Evolutionary conservation across 2,113 vertebrate species (phyloP).

Genomic region (Thinocorus orbignyianus): DNA sequence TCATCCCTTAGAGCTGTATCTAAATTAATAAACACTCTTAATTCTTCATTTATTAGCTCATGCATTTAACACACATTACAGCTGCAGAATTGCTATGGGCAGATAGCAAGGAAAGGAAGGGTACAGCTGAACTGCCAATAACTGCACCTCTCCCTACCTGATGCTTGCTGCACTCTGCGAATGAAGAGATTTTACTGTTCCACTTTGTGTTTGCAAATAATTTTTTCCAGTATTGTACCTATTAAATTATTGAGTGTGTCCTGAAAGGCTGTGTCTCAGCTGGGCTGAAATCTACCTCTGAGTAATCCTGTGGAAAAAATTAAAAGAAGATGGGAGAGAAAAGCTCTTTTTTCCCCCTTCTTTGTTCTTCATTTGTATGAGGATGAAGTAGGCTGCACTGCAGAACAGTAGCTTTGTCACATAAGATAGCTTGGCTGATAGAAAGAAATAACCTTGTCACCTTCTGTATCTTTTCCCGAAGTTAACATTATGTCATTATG

Average conservation of each 20-base stretch:
- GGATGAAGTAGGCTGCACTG: constrained; percentile 29
- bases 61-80: neutral
- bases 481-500: constrained; percentile 38
- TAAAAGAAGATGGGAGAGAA: neutral
- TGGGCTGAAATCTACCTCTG: neutral
- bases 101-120: neutral
- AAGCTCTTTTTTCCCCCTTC: neutral
- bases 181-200: neutral
- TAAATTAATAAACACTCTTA: neutral
- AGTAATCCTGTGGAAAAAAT: neutral
- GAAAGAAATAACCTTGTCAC: constrained; percentile 56
- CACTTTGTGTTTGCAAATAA: neutral
- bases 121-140: neutral
- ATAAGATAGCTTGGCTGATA: constrained; percentile 24
- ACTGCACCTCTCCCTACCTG: neutral
- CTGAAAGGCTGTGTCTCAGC: neutral
- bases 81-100: neutral
- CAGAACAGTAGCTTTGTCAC: constrained; percentile 32
- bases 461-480: constrained; percentile 46
- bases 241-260: neutral
- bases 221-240: neutral
- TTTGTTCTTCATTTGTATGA: constrained; percentile 35
- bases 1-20: neutral
- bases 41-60: neutral
- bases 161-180: neutral